phyloP scores from a whole-genome alignment of 2,797 vertebrate genomes.

The Myotis findleyi region DNA sequence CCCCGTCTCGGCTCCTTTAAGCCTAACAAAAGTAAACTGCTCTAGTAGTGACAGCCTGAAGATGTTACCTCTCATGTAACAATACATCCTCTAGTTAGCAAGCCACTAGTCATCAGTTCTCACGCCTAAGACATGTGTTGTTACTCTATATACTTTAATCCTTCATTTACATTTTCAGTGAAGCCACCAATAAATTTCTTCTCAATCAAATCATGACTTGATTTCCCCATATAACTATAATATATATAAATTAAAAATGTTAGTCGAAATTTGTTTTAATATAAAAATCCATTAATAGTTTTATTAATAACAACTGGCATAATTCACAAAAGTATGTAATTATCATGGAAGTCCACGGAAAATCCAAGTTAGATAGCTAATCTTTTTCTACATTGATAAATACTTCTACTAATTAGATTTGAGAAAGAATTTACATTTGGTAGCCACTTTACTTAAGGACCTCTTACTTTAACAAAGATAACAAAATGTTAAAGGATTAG shows the following conservation, averaged over 20 bases:
- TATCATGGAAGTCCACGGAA: not conserved
- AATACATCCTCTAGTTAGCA: not conserved
- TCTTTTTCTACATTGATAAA: not conserved
- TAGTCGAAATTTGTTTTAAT: slow-evolving; percentile 23
- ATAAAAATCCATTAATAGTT: slow-evolving; percentile 20
- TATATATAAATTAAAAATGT: not conserved
- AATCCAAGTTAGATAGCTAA: slow-evolving; percentile 31
- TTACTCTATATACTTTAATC: not conserved
- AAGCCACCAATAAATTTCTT: slow-evolving; percentile 10
- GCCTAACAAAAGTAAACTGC: slow-evolving; percentile 1
- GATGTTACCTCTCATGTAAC: not conserved
- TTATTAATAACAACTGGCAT: not conserved
- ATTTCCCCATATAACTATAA: slow-evolving; percentile 37
- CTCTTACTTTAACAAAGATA: slow-evolving; percentile 8
- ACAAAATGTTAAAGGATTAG: not conserved
- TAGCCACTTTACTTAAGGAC: slow-evolving; percentile 21
- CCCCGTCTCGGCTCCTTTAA: not conserved
- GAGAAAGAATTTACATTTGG: slow-evolving; percentile 15
- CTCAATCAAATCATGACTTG: slow-evolving; percentile 32
- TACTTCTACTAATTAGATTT: slow-evolving; percentile 15
- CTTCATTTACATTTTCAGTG: slow-evolving; percentile 2
- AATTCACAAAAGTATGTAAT: slow-evolving; percentile 32
- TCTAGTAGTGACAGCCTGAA: not conserved
- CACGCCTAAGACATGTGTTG: not conserved
- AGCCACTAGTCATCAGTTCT: not conserved